phyloP scores from a whole-genome alignment of 2,113 vertebrate species.

The Euleptes europaea region DNA sequence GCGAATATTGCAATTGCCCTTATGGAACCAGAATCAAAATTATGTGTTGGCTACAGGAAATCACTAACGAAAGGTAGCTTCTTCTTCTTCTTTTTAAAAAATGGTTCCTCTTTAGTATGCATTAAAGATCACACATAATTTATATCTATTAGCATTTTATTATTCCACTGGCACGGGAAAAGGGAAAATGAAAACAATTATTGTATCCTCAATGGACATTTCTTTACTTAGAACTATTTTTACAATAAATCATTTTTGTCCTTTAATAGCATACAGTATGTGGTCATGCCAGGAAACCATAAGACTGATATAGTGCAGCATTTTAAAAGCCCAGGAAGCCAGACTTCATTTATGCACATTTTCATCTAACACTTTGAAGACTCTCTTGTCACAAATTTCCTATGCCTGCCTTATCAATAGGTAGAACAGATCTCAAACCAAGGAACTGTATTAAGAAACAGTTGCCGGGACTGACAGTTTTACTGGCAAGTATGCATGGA shows the following conservation, averaged over 20 bases:
- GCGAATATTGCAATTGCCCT: slow-evolving; percentile 31
- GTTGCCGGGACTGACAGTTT: slow-evolving; percentile 25
- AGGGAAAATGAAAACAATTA: slow-evolving; percentile 77
- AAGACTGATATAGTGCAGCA: slow-evolving; percentile 31
- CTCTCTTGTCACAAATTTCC: slow-evolving; percentile 54
- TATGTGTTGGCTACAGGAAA: slow-evolving; percentile 51
- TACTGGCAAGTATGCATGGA: not conserved
- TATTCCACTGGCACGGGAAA: slow-evolving; percentile 70
- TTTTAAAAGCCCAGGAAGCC: slow-evolving; percentile 66
- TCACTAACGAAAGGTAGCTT: slow-evolving; percentile 64
- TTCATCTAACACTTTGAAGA: slow-evolving; percentile 41
- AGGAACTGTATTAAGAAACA: not conserved
- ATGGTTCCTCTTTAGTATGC: slow-evolving; percentile 74
- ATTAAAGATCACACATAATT: slow-evolving; percentile 81
- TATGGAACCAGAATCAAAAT: slow-evolving; percentile 59
- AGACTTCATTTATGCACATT: slow-evolving; percentile 50
- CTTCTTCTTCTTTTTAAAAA: slow-evolving; percentile 50
- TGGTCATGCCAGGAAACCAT: slow-evolving; percentile 57
- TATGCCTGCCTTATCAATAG: slow-evolving; percentile 44
- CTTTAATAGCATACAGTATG: slow-evolving; percentile 54
- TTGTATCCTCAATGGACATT: slow-evolving; percentile 74
- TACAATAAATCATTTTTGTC: slow-evolving; percentile 70
- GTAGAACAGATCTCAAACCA: slow-evolving; percentile 42
- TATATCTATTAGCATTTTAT: slow-evolving; percentile 86
- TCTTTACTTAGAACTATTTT: slow-evolving; percentile 74